Evolutionary conservation across 2,113 vertebrate genomes (phyloP).

Genomic region (Synodontis membranacea): DNA sequence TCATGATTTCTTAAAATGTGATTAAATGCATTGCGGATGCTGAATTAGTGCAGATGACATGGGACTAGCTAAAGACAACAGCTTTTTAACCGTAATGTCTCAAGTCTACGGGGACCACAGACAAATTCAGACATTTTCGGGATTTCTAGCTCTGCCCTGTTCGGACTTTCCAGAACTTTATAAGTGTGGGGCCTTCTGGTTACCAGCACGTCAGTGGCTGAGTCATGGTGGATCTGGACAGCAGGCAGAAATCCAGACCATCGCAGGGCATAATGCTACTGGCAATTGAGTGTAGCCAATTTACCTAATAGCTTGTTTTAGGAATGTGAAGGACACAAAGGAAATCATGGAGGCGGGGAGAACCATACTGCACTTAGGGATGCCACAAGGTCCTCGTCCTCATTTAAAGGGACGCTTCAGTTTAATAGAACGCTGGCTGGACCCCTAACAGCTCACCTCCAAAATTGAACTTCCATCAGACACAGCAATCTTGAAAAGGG

Average conservation of each 20-base stretch:
- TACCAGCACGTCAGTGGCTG: background rate
- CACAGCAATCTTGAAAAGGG: constrained; percentile 82
- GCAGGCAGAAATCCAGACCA: background rate
- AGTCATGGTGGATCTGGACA: background rate
- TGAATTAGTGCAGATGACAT: background rate
- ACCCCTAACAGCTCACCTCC: constrained; percentile 75
- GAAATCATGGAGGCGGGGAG: background rate
- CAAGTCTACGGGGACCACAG: background rate
- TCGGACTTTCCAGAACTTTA: no score
- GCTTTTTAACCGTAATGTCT: background rate
- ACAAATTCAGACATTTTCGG: no score
- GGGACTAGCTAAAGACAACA: background rate
- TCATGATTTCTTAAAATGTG: background rate
- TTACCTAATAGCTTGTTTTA: background rate
- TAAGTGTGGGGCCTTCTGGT: background rate
- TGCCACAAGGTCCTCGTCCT: background rate
- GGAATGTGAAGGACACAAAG: background rate
- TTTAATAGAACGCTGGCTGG: background rate
- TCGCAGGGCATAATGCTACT: background rate
- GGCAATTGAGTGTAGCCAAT: background rate
- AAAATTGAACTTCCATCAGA: constrained; percentile 87
- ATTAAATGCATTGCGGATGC: no score
- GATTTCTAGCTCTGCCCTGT: no score
- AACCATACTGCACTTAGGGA: background rate
- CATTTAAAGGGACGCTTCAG: background rate